A percentile compares a stretch with the other conserved stretches of the same genome.
phyloP scores from a whole-genome alignment of 2,888 invertebrate genomes.

The Orthosia gracilis region DNA sequence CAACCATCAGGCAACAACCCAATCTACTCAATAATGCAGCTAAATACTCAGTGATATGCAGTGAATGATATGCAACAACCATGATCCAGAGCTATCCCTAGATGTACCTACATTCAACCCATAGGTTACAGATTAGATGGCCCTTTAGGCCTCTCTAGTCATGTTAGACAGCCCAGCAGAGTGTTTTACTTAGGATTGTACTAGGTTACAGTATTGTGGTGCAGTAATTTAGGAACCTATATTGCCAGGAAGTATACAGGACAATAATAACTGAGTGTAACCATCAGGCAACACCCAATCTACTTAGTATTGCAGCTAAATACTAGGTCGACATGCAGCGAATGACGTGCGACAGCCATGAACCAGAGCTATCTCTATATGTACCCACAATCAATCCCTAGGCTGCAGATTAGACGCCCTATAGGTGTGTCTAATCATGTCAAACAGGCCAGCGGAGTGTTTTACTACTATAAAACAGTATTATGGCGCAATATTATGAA shows the following conservation, averaged over 20 bases:
- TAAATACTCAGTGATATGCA: neutral
- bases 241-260: neutral
- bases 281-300: neutral
- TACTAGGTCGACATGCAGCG: neutral
- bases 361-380: constrained; percentile 17
- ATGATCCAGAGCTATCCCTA: constrained; percentile 19
- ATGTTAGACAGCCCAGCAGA: neutral
- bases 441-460: neutral
- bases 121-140: neutral
- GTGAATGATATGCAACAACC: constrained; percentile 1
- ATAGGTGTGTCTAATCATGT: neutral
- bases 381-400: constrained; percentile 7
- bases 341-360: constrained; percentile 19
- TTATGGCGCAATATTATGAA: neutral
- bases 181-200: neutral
- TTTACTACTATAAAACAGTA: neutral
- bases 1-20: neutral
- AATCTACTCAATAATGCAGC: no score
- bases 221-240: neutral
- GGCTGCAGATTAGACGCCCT: neutral
- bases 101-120: constrained; percentile 7
- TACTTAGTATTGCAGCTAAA: no score
- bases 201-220: neutral
- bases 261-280: neutral
- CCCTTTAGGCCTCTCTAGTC: neutral